Evolutionary conservation across 53 echinoderm and acorn worm genomes (phyloP), one percentile per base, ranked within the genome.

Genomic region (Luidia sarsii): DNA sequence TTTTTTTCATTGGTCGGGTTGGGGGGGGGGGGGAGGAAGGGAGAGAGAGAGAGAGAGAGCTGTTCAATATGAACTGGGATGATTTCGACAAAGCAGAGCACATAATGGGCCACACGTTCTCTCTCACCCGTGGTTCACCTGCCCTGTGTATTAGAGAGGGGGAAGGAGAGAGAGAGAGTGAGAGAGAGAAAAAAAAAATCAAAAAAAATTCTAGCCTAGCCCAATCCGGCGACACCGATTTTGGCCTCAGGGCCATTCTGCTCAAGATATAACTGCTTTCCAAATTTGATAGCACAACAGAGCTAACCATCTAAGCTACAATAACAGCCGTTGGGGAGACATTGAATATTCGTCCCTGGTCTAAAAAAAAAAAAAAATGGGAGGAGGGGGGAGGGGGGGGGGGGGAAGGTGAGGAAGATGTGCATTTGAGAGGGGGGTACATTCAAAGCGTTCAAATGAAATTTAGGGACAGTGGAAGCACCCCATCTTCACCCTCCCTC

Each of bases 251-350:
- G 27, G 10, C 7, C 2, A 45, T 35, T 3, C 36, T 27, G 27
- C 60, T 77, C 77, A 77, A 77, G 39, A 65, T 65, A 65, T 65
- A 65, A 77, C 61, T 77, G 77, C 61, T 61, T 59, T 41, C 61
- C 55, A 77, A 77, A 77, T 77, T 61, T 77, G 77, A 61, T 77
- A 77, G 59, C 77, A 60, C 62, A 77, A 77, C 77, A 77, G 30
- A 77, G 77, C 61, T 77, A 77, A 77, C 77, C 59, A 77, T 77
- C 77, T 77, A 46, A 77, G 77, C 77, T 77, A 77, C 77, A 60
- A 77, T 77, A 77, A 77, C 77, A 77, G 28, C 77, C 77, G 32
- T 7, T 45, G 54, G 54, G 53, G 19, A 71, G 71, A 71, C 72
- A 56, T 23, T 54, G 37, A 72, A 72, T 72, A 55, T 72, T 72